phyloP scores from a whole-genome alignment of 2,797 vertebrate species.

The Esox lucius region DNA sequence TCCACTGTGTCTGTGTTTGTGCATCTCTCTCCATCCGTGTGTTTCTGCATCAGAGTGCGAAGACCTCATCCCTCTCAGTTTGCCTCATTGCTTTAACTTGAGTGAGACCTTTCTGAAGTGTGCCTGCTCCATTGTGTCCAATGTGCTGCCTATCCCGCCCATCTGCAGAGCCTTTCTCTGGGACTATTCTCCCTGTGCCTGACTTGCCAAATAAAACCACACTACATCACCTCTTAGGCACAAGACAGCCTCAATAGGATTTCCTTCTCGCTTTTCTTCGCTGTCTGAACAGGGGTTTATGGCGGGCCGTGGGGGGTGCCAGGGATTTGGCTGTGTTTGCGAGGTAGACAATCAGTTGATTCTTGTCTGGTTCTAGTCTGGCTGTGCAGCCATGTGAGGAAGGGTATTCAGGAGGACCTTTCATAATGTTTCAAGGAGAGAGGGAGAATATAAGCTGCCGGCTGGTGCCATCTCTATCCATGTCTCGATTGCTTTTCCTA shows the following conservation, averaged over 20 bases:
- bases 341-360: constrained; percentile 15
- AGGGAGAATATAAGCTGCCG: constrained; percentile 7
- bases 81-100: background rate
- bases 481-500: too few species aligned
- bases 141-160: background rate
- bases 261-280: background rate
- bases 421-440: background rate
- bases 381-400: constrained; percentile 8
- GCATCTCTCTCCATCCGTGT: constrained; percentile 3
- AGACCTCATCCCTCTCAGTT: background rate
- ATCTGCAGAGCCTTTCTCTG: background rate
- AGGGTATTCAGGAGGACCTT: background rate
- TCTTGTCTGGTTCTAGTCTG: constrained; percentile 14
- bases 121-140: background rate
- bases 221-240: constrained; percentile 13
- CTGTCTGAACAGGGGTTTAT: constrained; percentile 3
- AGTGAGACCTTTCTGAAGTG: constrained; percentile 3
- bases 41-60: background rate
- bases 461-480: background rate
- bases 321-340: background rate
- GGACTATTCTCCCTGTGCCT: background rate
- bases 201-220: background rate
- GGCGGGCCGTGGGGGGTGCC: background rate
- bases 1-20: background rate
- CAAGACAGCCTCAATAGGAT: constrained; percentile 5